Base-by-base conservation (phyloP, 1,140 invertebrate species). In the Calosoma granatense region DNA sequence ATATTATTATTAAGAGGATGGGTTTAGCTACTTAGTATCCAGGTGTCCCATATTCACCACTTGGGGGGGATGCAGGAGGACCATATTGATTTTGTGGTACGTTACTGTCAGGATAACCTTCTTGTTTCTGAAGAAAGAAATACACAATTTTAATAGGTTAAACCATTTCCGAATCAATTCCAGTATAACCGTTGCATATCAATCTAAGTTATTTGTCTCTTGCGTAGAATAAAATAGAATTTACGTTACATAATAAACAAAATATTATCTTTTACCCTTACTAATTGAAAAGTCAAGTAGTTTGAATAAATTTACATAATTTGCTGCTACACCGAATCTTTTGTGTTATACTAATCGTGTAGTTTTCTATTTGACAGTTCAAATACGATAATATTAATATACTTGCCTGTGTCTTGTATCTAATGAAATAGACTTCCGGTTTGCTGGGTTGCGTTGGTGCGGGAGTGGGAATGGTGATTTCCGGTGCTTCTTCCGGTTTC, bases 401-500 rank as follows among this genome's bases (percentile, higher is more conserved):
- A n/a, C n/a, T n/a, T n/a, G n/a, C 84, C 81, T 88, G 86, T 52
- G 86, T 88, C 73, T 89, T 89, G 74, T 89, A 90, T 70, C 86
- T 80, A 72, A 90, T 89, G 76, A 90, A 90, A 76, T 88, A 89
- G 20, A 90, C 87, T 73, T 89, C 86, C 1, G 86, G 86, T 72
- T 89, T 89, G 75, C 82, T 83, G 19, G 87, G 87, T 63, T 88
- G 85, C 12, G 87, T 89, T 1, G 87, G 86, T 22, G 83, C 81
- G 11, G 84, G 83, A 1, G 85, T 87, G 0, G 87, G 87, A 12
- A 89, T 81, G 39, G 82, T 76, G 60, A 88, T 81, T 30, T 88
- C 85, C 1, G 86, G 86, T 59, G 82, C 81, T 56, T 88, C 86
- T 65, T 90, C 86, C 1, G 87, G 88, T 68, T 90, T 90, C 81